Evolutionary conservation across 2,797 vertebrate species (phyloP).

Genomic region (Catamblyrhynchus diadema): DNA sequence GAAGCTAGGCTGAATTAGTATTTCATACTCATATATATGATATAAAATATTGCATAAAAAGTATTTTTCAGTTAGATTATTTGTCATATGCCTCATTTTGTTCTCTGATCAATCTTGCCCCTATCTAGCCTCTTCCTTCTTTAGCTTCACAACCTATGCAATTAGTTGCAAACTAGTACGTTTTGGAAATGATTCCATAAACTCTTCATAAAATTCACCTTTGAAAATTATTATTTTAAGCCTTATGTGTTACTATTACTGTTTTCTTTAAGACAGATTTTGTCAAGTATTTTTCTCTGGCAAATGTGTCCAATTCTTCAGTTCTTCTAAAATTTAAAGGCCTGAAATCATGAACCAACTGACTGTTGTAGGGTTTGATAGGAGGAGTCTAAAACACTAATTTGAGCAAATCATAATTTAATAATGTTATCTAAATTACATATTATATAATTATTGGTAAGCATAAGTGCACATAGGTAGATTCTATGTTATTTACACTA

Average conservation of each 20-base stretch:
- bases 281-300: background rate
- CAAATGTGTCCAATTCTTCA: background rate
- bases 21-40: background rate
- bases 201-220: background rate
- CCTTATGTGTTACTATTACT: background rate
- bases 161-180: no score
- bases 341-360: background rate
- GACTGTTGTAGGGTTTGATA: background rate
- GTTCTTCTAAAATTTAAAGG: background rate
- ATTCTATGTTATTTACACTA: background rate
- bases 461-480: background rate
- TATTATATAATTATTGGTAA: conserved; percentile 3
- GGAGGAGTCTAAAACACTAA: background rate
- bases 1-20: background rate
- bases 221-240: background rate
- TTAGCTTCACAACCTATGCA: background rate
- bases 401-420: conserved; percentile 12
- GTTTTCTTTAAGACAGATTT: background rate
- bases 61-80: background rate
- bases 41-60: background rate
- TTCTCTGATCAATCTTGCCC: background rate
- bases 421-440: conserved; percentile 46
- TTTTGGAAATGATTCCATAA: background rate
- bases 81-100: background rate
- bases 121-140: background rate